A percentile compares a stretch with the other conserved stretches of the same genome.
phyloP scores from a whole-genome alignment of 2,113 vertebrate species.

The Actenoides hombroni region DNA sequence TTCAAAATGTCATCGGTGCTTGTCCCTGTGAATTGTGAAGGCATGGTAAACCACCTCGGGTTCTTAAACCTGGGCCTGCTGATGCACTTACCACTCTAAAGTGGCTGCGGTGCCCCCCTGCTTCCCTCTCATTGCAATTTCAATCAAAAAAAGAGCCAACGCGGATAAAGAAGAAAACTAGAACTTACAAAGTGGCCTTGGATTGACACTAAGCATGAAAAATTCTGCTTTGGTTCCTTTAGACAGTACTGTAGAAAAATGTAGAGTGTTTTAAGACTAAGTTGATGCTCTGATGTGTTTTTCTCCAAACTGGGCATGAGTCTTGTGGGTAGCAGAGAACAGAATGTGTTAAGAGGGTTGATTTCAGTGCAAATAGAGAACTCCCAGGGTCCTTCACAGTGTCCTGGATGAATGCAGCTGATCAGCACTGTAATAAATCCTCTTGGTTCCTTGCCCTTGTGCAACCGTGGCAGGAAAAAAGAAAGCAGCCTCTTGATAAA shows the following conservation, averaged over 20 bases:
- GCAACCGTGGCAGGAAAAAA: not conserved
- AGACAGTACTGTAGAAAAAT: not conserved
- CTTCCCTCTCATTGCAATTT: not conserved
- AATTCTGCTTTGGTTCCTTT: not conserved
- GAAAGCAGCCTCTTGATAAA: not conserved
- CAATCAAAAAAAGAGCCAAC: not conserved
- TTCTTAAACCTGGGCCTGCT: not conserved
- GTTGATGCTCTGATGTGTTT: not conserved
- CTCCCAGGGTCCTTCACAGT: not conserved
- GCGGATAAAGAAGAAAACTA: not conserved
- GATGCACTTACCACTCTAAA: not conserved
- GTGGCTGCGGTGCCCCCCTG: not conserved
- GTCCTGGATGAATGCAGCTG: not conserved
- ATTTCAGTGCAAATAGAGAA: not conserved
- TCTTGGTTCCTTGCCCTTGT: not conserved
- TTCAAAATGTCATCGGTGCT: not conserved
- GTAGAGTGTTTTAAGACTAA: not conserved
- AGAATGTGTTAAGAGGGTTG: not conserved
- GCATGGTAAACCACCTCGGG: fast-evolving
- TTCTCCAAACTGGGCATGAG: not conserved
- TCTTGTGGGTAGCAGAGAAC: not conserved
- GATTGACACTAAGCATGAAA: not conserved
- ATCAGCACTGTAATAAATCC: not conserved
- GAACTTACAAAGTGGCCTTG: not conserved
- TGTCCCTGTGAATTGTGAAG: not conserved